A percentile compares a stretch with the other conserved stretches of the same genome.
phyloP scores from a whole-genome alignment of 2,797 vertebrate genomes.

The Helostoma temminkii region DNA sequence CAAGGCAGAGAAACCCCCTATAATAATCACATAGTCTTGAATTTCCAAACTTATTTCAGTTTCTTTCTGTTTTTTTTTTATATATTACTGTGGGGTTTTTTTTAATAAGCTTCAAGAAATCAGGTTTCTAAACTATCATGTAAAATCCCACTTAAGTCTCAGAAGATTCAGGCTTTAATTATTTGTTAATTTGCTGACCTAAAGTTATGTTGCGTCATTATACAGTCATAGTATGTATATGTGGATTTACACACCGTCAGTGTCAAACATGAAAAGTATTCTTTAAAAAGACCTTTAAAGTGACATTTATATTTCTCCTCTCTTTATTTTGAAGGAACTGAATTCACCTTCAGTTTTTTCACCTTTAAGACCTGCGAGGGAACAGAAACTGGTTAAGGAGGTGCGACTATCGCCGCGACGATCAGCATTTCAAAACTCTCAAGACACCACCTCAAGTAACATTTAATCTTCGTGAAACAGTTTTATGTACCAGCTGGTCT shows the following conservation, averaged over 20 bases:
- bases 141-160: too few relatives aligned
- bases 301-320: neutral
- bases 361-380: neutral
- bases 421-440: neutral
- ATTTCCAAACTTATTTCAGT: neutral
- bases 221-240: too few relatives aligned
- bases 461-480: neutral
- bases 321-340: neutral
- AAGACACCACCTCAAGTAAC: neutral
- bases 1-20: neutral
- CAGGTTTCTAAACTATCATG: too few relatives aligned
- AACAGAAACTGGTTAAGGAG: neutral
- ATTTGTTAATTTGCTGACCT: too few relatives aligned
- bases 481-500: neutral
- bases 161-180: too few relatives aligned
- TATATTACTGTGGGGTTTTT: too few relatives aligned
- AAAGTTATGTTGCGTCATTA: too few relatives aligned
- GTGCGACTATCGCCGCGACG: neutral
- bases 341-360: neutral
- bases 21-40: neutral
- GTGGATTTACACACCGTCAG: too few relatives aligned
- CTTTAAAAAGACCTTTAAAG: neutral
- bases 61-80: too few relatives aligned
- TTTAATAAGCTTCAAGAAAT: too few relatives aligned
- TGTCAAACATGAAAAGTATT: too few relatives aligned